Percentiles rank a stretch among this genome's conserved stretches.
Evolutionary conservation across 2,113 vertebrate species (phyloP).

Genomic region (Lophochroa leadbeateri): DNA sequence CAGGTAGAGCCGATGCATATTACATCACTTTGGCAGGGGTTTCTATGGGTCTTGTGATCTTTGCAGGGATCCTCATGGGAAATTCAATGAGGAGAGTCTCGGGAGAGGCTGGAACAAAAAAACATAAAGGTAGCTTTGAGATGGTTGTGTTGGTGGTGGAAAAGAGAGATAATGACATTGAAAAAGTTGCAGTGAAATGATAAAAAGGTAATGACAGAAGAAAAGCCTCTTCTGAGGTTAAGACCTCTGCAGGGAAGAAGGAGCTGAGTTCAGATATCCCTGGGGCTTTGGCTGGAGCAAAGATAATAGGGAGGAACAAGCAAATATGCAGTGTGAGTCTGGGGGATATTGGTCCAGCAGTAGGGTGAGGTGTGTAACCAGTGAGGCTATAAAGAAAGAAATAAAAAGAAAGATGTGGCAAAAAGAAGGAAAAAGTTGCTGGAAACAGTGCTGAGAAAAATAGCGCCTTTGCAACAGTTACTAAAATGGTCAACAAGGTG

Average conservation of each 20-base stretch:
- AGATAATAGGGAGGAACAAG: not conserved
- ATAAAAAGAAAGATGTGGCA: not conserved
- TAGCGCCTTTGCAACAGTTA: not conserved
- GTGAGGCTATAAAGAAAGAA: not conserved
- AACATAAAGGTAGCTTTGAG: not conserved
- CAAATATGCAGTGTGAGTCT: not conserved
- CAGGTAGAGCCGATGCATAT: constrained; percentile 3
- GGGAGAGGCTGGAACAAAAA: not conserved
- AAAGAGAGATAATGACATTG: not conserved
- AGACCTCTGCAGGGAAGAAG: not conserved
- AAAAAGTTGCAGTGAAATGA: not conserved
- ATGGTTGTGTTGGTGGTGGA: not conserved
- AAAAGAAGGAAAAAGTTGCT: not conserved
- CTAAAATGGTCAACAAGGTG: not conserved
- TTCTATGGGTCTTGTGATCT: not conserved
- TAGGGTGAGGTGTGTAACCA: not conserved
- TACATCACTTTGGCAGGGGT: constrained; percentile 3
- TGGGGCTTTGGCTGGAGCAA: not conserved
- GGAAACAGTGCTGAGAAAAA: not conserved
- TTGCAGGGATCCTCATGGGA: not conserved
- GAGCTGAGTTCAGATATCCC: not conserved
- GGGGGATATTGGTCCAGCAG: not conserved
- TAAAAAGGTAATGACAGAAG: not conserved
- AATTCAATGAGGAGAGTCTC: not conserved
- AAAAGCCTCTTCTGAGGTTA: not conserved